Percentiles rank a stretch among this genome's conserved stretches.
These are phyloP conservation scores for Trachymyrmex septentrionalis DNA, from an alignment of 1,140 invertebrate species.

Conservation along the genomic window DNA sequence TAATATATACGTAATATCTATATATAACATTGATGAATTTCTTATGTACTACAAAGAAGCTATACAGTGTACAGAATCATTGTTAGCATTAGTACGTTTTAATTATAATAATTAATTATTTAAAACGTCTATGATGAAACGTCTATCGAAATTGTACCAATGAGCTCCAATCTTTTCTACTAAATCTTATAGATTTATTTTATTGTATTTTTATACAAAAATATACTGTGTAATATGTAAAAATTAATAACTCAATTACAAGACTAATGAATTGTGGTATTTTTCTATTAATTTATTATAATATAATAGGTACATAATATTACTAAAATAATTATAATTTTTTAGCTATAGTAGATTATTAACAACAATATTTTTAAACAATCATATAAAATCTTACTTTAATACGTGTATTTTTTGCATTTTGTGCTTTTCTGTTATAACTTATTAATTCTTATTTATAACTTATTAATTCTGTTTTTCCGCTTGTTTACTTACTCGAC, in stretches of 20 bases:
- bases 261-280: not conserved
- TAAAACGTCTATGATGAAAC: no score
- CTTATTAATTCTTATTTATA: conserved; percentile 28
- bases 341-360: not conserved
- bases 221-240: not conserved
- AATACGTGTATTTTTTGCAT: no score
- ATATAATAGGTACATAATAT: not conserved
- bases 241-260: conserved; percentile 6
- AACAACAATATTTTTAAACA: not conserved
- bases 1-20: no score
- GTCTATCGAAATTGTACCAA: no score
- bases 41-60: no score
- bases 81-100: no score
- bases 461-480: conserved; percentile 21
- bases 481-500: conserved; percentile 25
- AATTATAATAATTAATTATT: no score
- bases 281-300: not conserved
- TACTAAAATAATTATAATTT: not conserved
- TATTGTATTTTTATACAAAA: not conserved
- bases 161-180: not conserved
- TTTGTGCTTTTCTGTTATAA: not conserved
- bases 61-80: no score
- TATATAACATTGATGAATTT: no score
- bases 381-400: conserved; percentile 8
- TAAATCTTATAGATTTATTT: not conserved